A percentile compares a stretch with the other conserved stretches of the same genome.
Evolutionary conservation across 2,113 vertebrate genomes (phyloP).

Genomic region (Petroica traversi): DNA sequence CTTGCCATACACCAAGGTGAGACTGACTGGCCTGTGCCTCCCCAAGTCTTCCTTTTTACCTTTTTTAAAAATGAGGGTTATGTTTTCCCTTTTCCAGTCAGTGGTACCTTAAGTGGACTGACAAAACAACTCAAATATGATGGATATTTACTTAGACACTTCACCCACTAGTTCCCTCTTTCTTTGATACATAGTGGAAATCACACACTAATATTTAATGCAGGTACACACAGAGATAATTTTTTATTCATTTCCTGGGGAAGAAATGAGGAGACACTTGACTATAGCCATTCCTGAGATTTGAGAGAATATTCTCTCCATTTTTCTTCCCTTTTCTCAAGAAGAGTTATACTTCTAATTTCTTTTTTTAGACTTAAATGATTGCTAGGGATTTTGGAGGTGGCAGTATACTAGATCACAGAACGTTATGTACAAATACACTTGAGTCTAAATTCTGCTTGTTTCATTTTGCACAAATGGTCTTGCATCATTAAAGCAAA

Average conservation of each 20-base stretch:
- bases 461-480: not conserved
- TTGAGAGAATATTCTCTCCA: not conserved
- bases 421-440: not conserved
- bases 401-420: not conserved
- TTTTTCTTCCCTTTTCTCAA: not conserved
- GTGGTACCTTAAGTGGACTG: not conserved
- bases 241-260: not conserved
- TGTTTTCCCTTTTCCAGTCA: not conserved
- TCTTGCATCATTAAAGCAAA: not conserved
- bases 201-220: not conserved
- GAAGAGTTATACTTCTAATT: not conserved
- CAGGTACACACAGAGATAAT: not conserved
- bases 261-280: not conserved
- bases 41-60: not conserved
- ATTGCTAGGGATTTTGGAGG: not conserved
- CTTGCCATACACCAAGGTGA: not conserved
- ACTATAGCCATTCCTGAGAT: not conserved
- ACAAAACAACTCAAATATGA: not conserved
- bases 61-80: not conserved
- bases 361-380: not conserved
- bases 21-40: not conserved
- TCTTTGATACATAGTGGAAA: not conserved
- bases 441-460: not conserved
- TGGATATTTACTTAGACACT: not conserved
- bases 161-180: not conserved